Evolutionary conservation across 2,888 invertebrate genomes (phyloP).

Genomic region (Chironomus riparius): DNA sequence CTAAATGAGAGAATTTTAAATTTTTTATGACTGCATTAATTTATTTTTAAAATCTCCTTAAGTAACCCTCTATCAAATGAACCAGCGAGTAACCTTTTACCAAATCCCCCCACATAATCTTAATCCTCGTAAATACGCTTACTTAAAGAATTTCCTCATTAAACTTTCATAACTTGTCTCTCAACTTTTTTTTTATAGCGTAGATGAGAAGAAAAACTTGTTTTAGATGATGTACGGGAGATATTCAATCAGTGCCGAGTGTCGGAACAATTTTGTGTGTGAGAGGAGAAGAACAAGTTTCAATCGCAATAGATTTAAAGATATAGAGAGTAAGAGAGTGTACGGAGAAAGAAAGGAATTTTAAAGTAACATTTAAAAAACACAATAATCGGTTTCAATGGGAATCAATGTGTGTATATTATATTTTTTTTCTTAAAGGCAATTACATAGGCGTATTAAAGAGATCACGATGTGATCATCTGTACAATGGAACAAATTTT

Average conservation of each 20-base stretch:
- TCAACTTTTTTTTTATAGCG: too few relatives aligned
- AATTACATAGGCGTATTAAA: conserved; percentile 4
- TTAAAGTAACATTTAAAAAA: neutral
- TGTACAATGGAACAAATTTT: neutral
- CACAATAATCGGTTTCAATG: neutral
- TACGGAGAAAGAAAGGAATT: neutral
- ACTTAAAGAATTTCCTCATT: too few relatives aligned
- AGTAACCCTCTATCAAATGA: too few relatives aligned
- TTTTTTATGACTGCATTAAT: too few relatives aligned
- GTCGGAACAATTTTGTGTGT: neutral
- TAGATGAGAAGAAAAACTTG: neutral
- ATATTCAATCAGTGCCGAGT: neutral
- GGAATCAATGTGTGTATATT: neutral
- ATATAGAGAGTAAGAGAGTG: neutral
- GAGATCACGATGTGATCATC: conserved; percentile 8
- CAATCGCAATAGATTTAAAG: neutral
- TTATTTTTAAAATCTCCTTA: too few relatives aligned
- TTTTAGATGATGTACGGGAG: neutral
- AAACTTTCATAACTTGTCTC: too few relatives aligned
- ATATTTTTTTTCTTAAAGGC: neutral
- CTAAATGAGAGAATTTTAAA: too few relatives aligned
- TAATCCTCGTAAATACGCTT: neutral
- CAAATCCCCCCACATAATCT: neutral
- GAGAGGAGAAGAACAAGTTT: neutral
- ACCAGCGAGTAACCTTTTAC: neutral